Base-by-base conservation (phyloP, 2,113 vertebrate genomes). In the Plecturocebus donacophilus region DNA sequence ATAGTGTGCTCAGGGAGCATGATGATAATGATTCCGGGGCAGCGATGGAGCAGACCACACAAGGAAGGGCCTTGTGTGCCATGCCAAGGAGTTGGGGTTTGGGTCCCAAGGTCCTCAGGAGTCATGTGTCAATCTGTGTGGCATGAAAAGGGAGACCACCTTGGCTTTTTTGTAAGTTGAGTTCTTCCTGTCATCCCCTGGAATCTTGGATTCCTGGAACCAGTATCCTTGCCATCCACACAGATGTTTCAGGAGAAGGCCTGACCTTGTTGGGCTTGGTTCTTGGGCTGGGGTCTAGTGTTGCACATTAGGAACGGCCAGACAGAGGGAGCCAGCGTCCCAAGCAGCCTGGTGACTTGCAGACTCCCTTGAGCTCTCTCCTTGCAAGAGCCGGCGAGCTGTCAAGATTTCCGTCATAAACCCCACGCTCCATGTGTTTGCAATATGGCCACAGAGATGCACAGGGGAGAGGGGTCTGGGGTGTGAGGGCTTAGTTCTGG, bases 361-460 rank as follows among this genome's bases (percentile, higher is more conserved):
- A 23, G 49, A 42, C 35, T 75, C 66, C 52, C 68, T 81, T 0
- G 13, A 45, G 42, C 68, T 40, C 14, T 42, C 86, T 91, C 61
- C 35, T 64, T 56, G 80, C 21, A n/a, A 82, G 82, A 89, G 80
- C 93, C 10, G 42, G 86, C 0, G 1, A n/a, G 23, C 81, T 52
- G 71, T 94, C 88, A 64, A 49, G 56, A 11, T 91, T 58, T 79
- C 73, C 38, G 0, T 79, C 88, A 21, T 47, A 32, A 95, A 91
- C 89, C 52, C 61, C 40, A 32, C 4, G 10, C 38, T 27, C 73
- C 93, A 91, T 83, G 86, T 93, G 96, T 95, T 94, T 91, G 91
- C 90, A 71, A 76, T 71, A 89, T 70, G 86, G 61, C 42, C 66
- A 14, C 11, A 0, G 80, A 70, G 80, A 13, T 3, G 19, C 84